Percentiles rank a stretch among this genome's conserved stretches.
Evolutionary conservation across 2,113 vertebrate species (phyloP).

Genomic region (Nothocercus julius): DNA sequence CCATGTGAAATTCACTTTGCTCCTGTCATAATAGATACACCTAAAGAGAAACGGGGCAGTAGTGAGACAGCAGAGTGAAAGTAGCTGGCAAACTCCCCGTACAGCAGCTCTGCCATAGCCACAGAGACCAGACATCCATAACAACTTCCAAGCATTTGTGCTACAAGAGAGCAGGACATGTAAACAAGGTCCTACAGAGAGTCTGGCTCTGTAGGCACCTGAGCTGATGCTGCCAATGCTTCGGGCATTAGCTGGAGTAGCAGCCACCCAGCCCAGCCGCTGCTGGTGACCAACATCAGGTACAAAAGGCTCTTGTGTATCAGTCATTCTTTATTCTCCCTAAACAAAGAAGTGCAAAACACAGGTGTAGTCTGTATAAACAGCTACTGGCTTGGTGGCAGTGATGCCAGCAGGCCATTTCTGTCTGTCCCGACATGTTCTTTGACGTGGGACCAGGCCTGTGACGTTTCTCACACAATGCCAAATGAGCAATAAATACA

Average conservation of each 20-base stretch:
- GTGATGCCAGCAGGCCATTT: background rate
- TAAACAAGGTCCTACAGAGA: background rate
- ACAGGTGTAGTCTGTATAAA: background rate
- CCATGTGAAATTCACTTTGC: background rate
- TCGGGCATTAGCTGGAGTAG: background rate
- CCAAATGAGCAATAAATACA: background rate
- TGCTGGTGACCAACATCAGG: too few relatives aligned
- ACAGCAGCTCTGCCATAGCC: background rate
- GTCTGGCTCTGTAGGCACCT: background rate
- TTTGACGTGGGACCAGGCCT: background rate
- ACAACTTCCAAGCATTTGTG: background rate
- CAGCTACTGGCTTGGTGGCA: background rate
- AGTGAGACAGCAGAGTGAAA: background rate
- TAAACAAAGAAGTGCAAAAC: background rate
- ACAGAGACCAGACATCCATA: background rate
- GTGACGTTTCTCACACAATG: background rate
- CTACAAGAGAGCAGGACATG: background rate
- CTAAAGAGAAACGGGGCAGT: background rate
- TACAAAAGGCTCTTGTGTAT: background rate
- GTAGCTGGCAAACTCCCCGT: background rate
- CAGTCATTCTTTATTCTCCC: background rate
- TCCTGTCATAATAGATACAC: background rate
- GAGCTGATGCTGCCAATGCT: background rate
- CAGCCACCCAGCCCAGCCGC: background rate
- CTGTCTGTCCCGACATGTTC: background rate